Conservation (phyloP, 1,140 invertebrate species). For the Nasonia giraulti region DNA sequence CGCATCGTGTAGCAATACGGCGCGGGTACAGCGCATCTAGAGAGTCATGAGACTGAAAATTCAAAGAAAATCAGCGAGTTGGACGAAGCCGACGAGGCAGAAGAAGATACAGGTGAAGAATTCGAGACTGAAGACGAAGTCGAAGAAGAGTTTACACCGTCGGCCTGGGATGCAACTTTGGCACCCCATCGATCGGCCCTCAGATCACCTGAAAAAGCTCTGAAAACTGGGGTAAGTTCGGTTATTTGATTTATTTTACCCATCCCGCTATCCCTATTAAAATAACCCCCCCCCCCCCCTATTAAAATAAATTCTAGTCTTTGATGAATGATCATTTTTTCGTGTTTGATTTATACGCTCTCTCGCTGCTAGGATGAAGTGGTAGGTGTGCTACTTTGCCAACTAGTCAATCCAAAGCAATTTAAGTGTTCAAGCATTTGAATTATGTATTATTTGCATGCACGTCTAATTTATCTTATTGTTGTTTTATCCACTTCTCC, state of each 20-base stretch:
- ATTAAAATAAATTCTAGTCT: constrained; percentile 30
- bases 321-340: constrained; percentile 56
- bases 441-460: constrained; percentile 2
- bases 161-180: constrained; percentile 76
- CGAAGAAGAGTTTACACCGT: constrained; percentile 76
- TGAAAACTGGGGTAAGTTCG: constrained; percentile 68
- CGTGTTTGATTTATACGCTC: constrained; percentile 54
- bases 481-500: background rate
- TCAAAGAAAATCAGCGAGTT: constrained; percentile 48
- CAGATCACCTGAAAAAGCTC: constrained; percentile 74
- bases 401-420: constrained; percentile 19
- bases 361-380: constrained; percentile 69
- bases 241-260: background rate
- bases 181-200: constrained; percentile 76
- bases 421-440: background rate
- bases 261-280: background rate
- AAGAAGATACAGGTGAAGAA: constrained; percentile 63
- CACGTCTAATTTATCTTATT: background rate
- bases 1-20: constrained; percentile 60
- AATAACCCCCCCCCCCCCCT: background rate
- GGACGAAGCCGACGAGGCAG: constrained; percentile 62
- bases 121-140: constrained; percentile 65
- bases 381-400: constrained; percentile 64
- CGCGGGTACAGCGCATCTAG: constrained; percentile 60
- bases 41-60: constrained; percentile 55